Conservation (phyloP, 2,113 vertebrate genomes). For the Tetrax tetrax region DNA sequence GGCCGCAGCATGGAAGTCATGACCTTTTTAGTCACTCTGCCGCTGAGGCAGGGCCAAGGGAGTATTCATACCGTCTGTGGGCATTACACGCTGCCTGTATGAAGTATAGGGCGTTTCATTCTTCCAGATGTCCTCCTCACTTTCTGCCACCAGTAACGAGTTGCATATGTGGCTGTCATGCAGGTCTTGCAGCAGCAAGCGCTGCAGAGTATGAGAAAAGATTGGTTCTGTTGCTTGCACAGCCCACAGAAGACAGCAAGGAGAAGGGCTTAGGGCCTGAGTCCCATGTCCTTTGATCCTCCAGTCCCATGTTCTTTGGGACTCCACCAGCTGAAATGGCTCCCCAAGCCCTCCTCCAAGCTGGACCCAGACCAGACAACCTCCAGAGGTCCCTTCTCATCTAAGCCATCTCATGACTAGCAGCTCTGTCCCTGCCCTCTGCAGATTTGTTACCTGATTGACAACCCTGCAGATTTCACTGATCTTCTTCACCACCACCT, state of each 20-base stretch:
- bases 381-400: background rate
- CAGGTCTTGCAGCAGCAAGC: slow-evolving; percentile 93
- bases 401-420: background rate
- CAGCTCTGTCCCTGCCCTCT: background rate
- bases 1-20: background rate
- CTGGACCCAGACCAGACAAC: background rate
- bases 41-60: background rate
- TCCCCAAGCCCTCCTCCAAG: background rate
- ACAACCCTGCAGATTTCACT: slow-evolving; percentile 94
- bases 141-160: slow-evolving; percentile 95
- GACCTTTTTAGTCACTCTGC: background rate
- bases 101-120: slow-evolving; percentile 87
- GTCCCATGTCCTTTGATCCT: background rate
- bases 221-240: background rate
- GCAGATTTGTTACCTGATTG: slow-evolving; percentile 86
- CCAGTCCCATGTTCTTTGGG: background rate
- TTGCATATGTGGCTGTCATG: slow-evolving; percentile 96
- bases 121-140: slow-evolving; percentile 98
- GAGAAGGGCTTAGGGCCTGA: background rate
- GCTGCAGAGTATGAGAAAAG: slow-evolving; percentile 70
- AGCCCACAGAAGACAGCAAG: background rate
- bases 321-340: background rate
- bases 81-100: slow-evolving; percentile 79
- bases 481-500: slow-evolving; percentile 87
- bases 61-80: slow-evolving; percentile 83